Base-by-base conservation (phyloP, 2,797 vertebrate genomes). In the Trematomus bernacchii region DNA sequence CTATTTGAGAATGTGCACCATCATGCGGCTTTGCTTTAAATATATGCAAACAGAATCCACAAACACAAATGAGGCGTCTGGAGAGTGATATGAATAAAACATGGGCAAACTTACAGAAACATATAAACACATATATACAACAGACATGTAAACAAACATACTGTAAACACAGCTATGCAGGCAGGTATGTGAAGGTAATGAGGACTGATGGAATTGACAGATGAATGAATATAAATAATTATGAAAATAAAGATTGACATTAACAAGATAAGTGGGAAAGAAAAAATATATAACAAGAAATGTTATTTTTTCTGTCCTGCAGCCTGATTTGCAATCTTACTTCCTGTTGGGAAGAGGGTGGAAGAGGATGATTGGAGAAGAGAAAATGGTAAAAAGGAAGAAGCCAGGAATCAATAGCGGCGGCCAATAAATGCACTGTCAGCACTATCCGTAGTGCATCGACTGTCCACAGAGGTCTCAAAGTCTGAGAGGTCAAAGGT, bases 391-490 rank as follows among this genome's bases (percentile, higher is more conserved):
- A 64, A 84, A 85, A 67, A 33, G 74, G 83, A 73, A 77, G 83
- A 78, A 69, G 81, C 82, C 77, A 10, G 87, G 82, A 69, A 80
- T 94, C 94, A 96, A 91, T 93, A 95, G 79, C 90, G 94, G 14
- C 91, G 93, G 75, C 88, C 85, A 61, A 93, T 87, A 88, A 94
- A 93, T 37, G 91, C 89, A 85, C 94, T 95, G 88, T 96, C 95
- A 33, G 92, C 92, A 89, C 95, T 96, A 82, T 96, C 95, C 77
- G 93, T 95, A 64, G 95, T 96, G 92, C 94, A 96, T 19, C 90
- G 94, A 81, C 95, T 96, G 92, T 96, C 95, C 94, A 95, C 84
- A 69, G 95, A 96, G 60, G 94, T 95, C 91, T 96, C 95, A 77
- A 96, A 87, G 91, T 96, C 95, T 96, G 93, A 91, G 79, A 89